Conservation (phyloP, 2,888 invertebrate genomes). For the Heteromyza rotundicornis region DNA sequence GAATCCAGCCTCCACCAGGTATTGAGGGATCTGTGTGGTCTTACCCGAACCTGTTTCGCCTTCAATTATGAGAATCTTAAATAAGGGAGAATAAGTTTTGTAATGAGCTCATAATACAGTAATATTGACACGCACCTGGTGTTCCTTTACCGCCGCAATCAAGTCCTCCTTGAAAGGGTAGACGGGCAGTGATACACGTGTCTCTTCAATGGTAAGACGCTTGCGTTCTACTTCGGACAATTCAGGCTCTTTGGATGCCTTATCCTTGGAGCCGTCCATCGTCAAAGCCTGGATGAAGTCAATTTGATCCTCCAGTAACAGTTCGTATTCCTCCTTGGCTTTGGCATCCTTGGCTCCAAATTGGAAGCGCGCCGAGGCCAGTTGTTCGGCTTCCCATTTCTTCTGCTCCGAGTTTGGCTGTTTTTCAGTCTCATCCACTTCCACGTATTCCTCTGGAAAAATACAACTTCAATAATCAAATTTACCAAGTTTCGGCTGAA, state of each 20-base stretch:
- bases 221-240: conserved; percentile 74
- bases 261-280: conserved; percentile 73
- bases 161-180: conserved; percentile 90
- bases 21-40: conserved; percentile 99
- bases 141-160: conserved; percentile 87
- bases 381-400: conserved; percentile 98
- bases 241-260: conserved; percentile 65
- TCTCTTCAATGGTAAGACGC: conserved; percentile 86
- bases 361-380: conserved; percentile 88
- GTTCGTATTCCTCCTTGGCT: conserved; percentile 82
- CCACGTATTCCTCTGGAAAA: conserved; percentile 72
- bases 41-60: conserved; percentile 99
- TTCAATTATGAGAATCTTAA: conserved; percentile 86
- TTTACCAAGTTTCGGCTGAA: not conserved
- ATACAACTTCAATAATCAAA: not conserved
- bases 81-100: conserved; percentile 31
- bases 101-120: not conserved
- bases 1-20: conserved; percentile 92
- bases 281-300: conserved; percentile 93
- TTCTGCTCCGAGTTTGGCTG: conserved; percentile 83
- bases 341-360: conserved; percentile 91
- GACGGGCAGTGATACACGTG: conserved; percentile 90
- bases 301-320: conserved; percentile 94
- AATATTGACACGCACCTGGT: conserved; percentile 69
- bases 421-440: conserved; percentile 86